Conservation (phyloP, 1,140 invertebrate species). For the Zaprionus lachaisei region DNA sequence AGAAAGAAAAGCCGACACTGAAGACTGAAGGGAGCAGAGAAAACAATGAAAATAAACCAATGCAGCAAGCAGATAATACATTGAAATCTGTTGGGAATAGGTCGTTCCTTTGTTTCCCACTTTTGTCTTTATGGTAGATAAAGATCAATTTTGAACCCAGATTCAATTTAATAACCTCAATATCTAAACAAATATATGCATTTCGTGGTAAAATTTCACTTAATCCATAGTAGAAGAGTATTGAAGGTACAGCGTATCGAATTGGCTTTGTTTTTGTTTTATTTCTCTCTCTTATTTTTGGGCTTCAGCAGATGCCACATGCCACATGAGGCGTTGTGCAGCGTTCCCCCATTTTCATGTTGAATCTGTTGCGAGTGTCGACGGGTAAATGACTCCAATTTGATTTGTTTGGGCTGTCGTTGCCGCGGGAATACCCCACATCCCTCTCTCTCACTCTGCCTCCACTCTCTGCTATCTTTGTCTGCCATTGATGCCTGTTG, state of each 20-base stretch:
- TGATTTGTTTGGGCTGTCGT: conserved; percentile 72
- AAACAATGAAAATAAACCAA: not conserved
- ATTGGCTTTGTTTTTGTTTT: conserved; percentile 8
- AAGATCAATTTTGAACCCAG: not conserved
- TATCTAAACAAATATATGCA: not conserved
- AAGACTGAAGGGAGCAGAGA: not conserved
- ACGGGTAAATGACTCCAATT: conserved; percentile 80
- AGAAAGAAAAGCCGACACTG: not conserved
- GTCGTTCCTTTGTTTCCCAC: not conserved
- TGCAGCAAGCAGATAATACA: not conserved
- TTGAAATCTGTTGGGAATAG: not conserved
- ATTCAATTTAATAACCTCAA: not conserved
- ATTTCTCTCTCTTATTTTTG: not conserved
- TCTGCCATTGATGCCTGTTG: conserved; percentile 52
- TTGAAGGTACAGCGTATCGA: conserved; percentile 11
- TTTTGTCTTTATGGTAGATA: not conserved
- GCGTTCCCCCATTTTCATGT: not conserved
- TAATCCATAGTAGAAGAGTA: conserved; percentile 18
- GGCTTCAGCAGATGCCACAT: conserved; percentile 27
- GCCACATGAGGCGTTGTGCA: not conserved
- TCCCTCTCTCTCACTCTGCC: not conserved
- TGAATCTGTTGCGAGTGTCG: conserved; percentile 55
- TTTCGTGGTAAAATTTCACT: conserved; percentile 9
- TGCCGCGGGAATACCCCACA: conserved; percentile 2
- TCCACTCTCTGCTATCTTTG: conserved; percentile 16